Conservation (phyloP, 2,888 invertebrate genomes). For the Polydrusus pterygomalis region DNA sequence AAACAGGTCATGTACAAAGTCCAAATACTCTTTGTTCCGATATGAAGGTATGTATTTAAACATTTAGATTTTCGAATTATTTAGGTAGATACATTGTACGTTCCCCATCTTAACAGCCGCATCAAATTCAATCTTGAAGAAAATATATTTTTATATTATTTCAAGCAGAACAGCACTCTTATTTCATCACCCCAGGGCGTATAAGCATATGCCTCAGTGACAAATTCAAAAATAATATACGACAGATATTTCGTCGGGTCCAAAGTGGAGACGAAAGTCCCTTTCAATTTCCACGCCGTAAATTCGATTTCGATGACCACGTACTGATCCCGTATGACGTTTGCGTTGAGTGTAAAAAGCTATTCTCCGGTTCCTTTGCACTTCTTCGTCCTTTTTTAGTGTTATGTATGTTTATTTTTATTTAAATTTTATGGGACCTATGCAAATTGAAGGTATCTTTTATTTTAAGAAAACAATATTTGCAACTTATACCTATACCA, state of each 20-base stretch:
- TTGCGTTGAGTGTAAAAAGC: slow-evolving; percentile 65
- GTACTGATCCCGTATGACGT: slow-evolving; percentile 66
- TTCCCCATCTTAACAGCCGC: no score
- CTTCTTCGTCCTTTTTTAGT: slow-evolving; percentile 45
- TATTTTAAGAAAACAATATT: neutral
- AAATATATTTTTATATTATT: slow-evolving; percentile 15
- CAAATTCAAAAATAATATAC: slow-evolving; percentile 70
- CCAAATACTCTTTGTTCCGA: no score
- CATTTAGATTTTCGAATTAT: no score
- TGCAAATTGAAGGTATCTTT: slow-evolving; percentile 8
- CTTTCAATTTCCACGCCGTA: slow-evolving; percentile 67
- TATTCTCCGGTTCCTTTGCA: slow-evolving; percentile 58
- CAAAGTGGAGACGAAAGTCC: slow-evolving; percentile 60
- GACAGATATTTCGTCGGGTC: slow-evolving; percentile 63
- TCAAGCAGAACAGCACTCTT: slow-evolving; percentile 20
- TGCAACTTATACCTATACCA: no score
- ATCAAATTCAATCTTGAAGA: neutral
- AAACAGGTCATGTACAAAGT: no score
- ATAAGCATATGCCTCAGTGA: slow-evolving; percentile 66
- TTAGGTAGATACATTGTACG: no score
- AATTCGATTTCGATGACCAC: slow-evolving; percentile 71
- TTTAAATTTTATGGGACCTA: slow-evolving; percentile 12
- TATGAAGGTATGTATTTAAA: no score
- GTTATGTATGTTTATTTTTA: slow-evolving; percentile 21
- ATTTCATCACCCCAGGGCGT: slow-evolving; percentile 14